Percentiles rank a stretch among this genome's conserved stretches.
phyloP scores from a whole-genome alignment of 92 coral and sea anemone species.

The Umimayanthus kanabou region DNA sequence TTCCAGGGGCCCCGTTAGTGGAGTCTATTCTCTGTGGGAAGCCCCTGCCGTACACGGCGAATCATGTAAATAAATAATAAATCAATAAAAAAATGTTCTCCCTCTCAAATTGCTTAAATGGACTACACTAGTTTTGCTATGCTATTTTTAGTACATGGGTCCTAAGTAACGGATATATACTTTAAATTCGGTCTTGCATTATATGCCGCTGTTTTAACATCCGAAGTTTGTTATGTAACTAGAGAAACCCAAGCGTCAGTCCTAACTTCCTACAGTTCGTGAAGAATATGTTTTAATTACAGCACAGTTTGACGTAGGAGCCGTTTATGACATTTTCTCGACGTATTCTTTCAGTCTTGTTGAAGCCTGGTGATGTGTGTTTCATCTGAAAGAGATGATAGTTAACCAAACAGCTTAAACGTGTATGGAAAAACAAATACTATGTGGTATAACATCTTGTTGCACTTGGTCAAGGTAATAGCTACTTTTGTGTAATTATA shows the following conservation, averaged over 20 bases:
- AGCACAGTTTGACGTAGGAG: neutral
- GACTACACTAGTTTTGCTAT: too few species aligned
- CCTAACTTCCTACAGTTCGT: neutral
- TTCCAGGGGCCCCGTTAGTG: too few species aligned
- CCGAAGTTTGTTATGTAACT: neutral
- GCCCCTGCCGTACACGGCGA: too few species aligned
- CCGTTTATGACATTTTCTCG: neutral
- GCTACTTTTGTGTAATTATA: too few species aligned
- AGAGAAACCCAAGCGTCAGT: neutral
- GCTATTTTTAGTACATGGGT: too few species aligned
- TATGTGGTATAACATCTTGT: neutral
- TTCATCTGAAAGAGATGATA: neutral
- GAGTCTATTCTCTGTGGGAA: too few species aligned
- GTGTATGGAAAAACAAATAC: neutral
- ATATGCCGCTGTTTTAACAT: too few species aligned
- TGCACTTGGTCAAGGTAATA: neutral
- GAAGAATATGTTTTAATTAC: neutral
- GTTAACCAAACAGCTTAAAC: neutral
- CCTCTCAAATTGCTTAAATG: too few species aligned
- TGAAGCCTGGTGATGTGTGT: neutral
- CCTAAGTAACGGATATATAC: too few species aligned
- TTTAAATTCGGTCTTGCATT: too few species aligned
- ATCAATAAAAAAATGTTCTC: too few species aligned
- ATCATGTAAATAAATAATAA: too few species aligned
- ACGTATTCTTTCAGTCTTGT: neutral